phyloP scores from a whole-genome alignment of 2,888 invertebrate genomes.

The Meghimatium bilineatum region DNA sequence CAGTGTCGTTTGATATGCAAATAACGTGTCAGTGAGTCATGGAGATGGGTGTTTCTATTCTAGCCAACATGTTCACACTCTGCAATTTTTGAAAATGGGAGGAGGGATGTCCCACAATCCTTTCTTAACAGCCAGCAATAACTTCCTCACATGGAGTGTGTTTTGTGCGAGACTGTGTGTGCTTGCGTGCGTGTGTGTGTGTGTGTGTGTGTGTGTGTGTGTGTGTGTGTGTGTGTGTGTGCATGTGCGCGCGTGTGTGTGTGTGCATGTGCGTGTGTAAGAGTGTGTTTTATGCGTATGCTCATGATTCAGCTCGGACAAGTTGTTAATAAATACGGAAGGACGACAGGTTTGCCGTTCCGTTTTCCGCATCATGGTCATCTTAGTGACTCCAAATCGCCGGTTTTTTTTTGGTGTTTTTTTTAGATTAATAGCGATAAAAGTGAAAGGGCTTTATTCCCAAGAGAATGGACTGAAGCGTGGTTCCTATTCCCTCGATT shows the following conservation, averaged over 20 bases:
- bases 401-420: too few species aligned
- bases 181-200: too few species aligned
- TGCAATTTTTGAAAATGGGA: too few species aligned
- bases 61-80: neutral
- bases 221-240: neutral
- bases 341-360: neutral
- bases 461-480: neutral
- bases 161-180: too few species aligned
- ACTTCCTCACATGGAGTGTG: neutral
- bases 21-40: slow-evolving; percentile 5
- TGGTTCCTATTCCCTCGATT: neutral
- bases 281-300: neutral
- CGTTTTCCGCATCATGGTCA: neutral
- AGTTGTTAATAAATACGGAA: neutral
- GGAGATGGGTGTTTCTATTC: neutral
- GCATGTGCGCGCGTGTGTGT: too few species aligned
- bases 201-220: too few species aligned
- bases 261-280: neutral
- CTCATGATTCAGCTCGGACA: neutral
- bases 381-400: neutral
- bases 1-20: slow-evolving; percentile 21
- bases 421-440: neutral
- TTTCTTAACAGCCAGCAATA: neutral
- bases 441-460: neutral
- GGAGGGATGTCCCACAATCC: neutral